phyloP scores from a whole-genome alignment of 2,797 vertebrate genomes.

The Spondyliosoma cantharus region DNA sequence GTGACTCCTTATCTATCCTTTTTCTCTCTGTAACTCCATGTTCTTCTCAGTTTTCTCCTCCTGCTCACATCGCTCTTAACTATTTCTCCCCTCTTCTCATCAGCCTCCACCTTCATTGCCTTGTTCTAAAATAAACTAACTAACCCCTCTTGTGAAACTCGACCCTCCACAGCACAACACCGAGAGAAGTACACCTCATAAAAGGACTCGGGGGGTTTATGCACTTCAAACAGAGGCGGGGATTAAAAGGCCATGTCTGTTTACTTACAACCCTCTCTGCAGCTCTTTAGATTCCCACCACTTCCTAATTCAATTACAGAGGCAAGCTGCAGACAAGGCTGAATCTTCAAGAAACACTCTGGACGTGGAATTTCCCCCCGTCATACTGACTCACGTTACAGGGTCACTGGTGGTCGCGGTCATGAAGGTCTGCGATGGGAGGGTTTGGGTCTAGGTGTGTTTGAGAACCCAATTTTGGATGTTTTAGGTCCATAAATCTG shows the following conservation, averaged over 20 bases:
- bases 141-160: constrained; percentile 76
- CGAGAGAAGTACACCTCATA: constrained; percentile 75
- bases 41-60: constrained; percentile 40
- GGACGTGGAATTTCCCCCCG: constrained; percentile 65
- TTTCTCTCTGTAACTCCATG: constrained; percentile 33
- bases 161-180: constrained; percentile 72
- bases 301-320: constrained; percentile 82
- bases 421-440: constrained; percentile 33
- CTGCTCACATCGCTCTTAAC: constrained; percentile 47
- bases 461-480: constrained; percentile 26
- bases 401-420: constrained; percentile 58
- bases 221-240: constrained; percentile 74
- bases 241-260: constrained; percentile 81
- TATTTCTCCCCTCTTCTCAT: constrained; percentile 61
- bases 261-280: constrained; percentile 80
- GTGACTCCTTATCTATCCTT: constrained; percentile 36
- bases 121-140: constrained; percentile 76
- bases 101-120: constrained; percentile 62
- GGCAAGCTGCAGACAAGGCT: constrained; percentile 62
- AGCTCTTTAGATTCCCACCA: constrained; percentile 78
- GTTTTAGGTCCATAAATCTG: constrained; percentile 36
- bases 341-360: constrained; percentile 66
- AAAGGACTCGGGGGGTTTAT: constrained; percentile 66
- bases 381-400: constrained; percentile 48
- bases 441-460: constrained; percentile 25